phyloP scores from a whole-genome alignment of 2,888 invertebrate genomes.

The Leucophora obtusa region DNA sequence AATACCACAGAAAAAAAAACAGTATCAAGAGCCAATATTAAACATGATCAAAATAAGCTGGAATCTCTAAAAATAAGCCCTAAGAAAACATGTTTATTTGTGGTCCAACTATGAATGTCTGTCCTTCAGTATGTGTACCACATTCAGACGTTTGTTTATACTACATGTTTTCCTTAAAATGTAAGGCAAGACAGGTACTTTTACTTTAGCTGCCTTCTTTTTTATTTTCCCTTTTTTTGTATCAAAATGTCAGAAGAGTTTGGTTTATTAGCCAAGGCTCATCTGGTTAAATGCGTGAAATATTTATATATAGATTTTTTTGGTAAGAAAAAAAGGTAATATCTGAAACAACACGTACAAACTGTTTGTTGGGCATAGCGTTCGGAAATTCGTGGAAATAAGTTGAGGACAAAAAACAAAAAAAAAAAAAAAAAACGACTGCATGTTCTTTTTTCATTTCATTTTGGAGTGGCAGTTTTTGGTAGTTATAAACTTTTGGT shows the following conservation, averaged over 20 bases:
- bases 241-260: slow-evolving; percentile 51
- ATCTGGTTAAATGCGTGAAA: slow-evolving; percentile 61
- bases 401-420: slow-evolving; percentile 65
- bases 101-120: slow-evolving; percentile 33
- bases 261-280: slow-evolving; percentile 57
- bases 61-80: slow-evolving; percentile 28
- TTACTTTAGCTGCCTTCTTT: slow-evolving; percentile 29
- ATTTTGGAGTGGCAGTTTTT: slow-evolving; percentile 47
- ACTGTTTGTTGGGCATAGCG: slow-evolving; percentile 58
- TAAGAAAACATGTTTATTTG: slow-evolving; percentile 47
- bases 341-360: slow-evolving; percentile 31
- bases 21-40: slow-evolving; percentile 43
- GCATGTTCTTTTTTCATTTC: slow-evolving; percentile 48
- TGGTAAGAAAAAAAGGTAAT: neutral
- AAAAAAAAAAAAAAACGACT: neutral
- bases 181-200: slow-evolving; percentile 54
- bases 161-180: slow-evolving; percentile 20
- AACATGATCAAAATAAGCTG: slow-evolving; percentile 66
- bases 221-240: neutral
- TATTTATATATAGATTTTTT: slow-evolving; percentile 17
- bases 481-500: slow-evolving; percentile 67
- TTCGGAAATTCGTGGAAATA: slow-evolving; percentile 75
- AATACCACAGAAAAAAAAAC: slow-evolving; percentile 66
- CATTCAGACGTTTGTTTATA: slow-evolving; percentile 34
- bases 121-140: neutral